Percentiles rank a stretch among this genome's conserved stretches.
Evolutionary conservation across 2,888 invertebrate species (phyloP).

Genomic region (Elmis aenea): DNA sequence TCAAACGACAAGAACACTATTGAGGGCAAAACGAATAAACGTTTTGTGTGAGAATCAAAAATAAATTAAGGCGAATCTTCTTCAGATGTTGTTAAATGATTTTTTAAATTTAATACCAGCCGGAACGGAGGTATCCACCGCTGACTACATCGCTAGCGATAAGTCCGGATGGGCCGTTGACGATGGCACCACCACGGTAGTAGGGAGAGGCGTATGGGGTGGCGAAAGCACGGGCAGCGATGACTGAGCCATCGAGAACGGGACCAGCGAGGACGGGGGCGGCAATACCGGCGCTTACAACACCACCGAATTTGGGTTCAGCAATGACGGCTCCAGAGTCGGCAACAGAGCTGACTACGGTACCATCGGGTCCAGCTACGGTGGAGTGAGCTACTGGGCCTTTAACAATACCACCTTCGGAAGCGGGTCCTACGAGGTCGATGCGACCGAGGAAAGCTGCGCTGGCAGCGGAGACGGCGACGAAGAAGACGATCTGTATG

Average conservation of each 20-base stretch:
- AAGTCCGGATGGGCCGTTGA: constrained; percentile 12
- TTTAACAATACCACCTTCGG: constrained; percentile 20
- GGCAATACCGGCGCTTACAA: constrained; percentile 25
- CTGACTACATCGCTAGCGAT: constrained; percentile 8
- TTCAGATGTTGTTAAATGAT: too few relatives aligned
- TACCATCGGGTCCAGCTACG: constrained; percentile 35
- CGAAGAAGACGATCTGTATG: constrained; percentile 7
- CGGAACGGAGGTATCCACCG: too few relatives aligned
- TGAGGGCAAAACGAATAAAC: too few relatives aligned
- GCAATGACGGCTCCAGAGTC: constrained; percentile 25
- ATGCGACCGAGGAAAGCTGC: constrained; percentile 15
- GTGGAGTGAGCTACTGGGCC: constrained; percentile 22
- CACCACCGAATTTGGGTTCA: constrained; percentile 26
- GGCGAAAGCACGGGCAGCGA: constrained; percentile 10
- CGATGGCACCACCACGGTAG: constrained; percentile 7
- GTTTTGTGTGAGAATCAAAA: too few relatives aligned
- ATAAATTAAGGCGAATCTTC: too few relatives aligned
- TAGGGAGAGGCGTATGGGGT: constrained; percentile 10
- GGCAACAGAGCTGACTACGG: constrained; percentile 46
- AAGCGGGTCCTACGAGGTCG: constrained; percentile 23
- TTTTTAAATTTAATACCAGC: too few relatives aligned
- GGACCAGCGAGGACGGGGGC: constrained; percentile 20
- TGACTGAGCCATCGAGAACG: constrained; percentile 16
- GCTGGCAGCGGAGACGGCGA: constrained; percentile 9
- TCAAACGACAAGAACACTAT: too few relatives aligned